A percentile compares a stretch with the other conserved stretches of the same genome.
These are phyloP conservation scores for Drosophila littoralis DNA, from an alignment of 1,140 invertebrate species.

Conservation along the genomic window DNA sequence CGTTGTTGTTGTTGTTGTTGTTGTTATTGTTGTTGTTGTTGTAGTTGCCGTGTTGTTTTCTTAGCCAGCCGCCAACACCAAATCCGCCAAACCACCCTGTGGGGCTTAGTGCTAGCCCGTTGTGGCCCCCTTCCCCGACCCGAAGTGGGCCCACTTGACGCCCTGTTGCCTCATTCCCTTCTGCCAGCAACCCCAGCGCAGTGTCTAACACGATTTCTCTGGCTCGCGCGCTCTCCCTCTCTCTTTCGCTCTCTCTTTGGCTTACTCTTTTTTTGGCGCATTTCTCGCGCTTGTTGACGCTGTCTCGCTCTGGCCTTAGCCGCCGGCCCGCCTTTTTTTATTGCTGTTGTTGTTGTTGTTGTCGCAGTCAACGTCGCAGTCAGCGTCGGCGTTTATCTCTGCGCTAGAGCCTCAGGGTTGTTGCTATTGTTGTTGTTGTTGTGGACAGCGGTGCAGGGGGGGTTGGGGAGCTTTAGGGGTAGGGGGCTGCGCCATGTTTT, in stretches of 20 bases:
- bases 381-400: conserved; percentile 56
- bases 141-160: not conserved
- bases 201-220: conserved; percentile 11
- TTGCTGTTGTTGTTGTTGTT: conserved; percentile 18
- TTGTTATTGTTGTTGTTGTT: conserved; percentile 31
- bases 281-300: conserved; percentile 52
- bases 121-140: not conserved
- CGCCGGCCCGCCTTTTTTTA: conserved; percentile 52
- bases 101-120: conserved; percentile 33
- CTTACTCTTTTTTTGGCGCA: conserved; percentile 8
- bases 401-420: conserved; percentile 54
- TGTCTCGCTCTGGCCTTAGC: conserved; percentile 52
- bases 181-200: conserved; percentile 25
- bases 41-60: conserved; percentile 59
- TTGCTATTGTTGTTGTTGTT: conserved; percentile 11
- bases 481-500: conserved; percentile 39
- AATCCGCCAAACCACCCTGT: conserved; percentile 68
- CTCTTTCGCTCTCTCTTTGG: conserved; percentile 12
- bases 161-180: not conserved
- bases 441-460: not conserved
- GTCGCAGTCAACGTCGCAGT: conserved; percentile 42
- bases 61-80: conserved; percentile 73
- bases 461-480: not conserved
- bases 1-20: conserved; percentile 26
- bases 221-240: not conserved